A percentile compares a stretch with the other conserved stretches of the same genome.
These are phyloP conservation scores for Cantharis flavilabris DNA, from an alignment of 2,888 invertebrate genomes.

Conservation along the genomic window DNA sequence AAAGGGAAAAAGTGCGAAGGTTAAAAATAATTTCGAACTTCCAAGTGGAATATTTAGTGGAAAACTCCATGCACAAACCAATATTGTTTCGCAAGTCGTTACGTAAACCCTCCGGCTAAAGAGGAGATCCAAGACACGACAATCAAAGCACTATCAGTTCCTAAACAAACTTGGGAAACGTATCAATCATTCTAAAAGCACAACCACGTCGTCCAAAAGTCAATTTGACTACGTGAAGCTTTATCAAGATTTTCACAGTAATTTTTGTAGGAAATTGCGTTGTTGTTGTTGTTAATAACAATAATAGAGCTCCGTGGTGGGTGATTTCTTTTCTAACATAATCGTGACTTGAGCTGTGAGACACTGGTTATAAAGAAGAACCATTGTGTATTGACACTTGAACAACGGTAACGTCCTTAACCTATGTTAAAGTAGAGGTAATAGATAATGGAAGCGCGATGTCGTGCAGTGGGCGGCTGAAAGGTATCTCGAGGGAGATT, in stretches of 20 bases:
- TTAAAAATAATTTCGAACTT: neutral
- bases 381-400: slow-evolving; percentile 3
- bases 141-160: neutral
- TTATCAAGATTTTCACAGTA: neutral
- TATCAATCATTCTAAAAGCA: neutral
- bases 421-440: slow-evolving; percentile 15
- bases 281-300: neutral
- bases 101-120: neutral
- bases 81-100: neutral
- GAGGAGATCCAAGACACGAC: neutral
- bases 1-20: neutral
- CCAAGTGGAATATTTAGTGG: neutral
- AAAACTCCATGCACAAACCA: neutral
- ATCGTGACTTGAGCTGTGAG: neutral
- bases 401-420: slow-evolving; percentile 21
- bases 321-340: neutral
- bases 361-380: slow-evolving; percentile 1
- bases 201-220: neutral
- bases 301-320: neutral
- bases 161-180: neutral
- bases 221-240: neutral
- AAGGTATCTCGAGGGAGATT: slow-evolving; percentile 30
- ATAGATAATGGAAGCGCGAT: slow-evolving; percentile 28
- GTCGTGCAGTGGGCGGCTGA: slow-evolving; percentile 26
- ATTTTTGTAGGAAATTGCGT: neutral